phyloP scores from a whole-genome alignment of 2,797 vertebrate genomes.

The Galagoides demidoff region DNA sequence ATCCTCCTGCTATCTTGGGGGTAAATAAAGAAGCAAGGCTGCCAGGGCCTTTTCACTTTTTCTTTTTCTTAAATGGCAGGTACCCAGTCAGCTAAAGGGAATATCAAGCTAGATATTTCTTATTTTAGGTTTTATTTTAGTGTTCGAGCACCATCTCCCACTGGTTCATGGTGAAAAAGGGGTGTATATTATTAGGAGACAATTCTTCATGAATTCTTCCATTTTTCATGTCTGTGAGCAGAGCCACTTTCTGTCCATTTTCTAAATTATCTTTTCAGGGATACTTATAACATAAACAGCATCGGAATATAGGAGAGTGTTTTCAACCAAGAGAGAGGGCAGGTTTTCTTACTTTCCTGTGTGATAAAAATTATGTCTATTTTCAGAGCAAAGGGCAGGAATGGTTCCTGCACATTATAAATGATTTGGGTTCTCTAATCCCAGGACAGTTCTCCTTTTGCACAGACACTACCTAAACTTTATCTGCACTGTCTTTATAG shows the following conservation, averaged over 20 bases:
- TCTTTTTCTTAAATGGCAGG: not conserved
- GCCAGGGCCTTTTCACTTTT: not conserved
- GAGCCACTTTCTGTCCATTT: not conserved
- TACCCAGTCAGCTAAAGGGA: not conserved
- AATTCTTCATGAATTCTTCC: not conserved
- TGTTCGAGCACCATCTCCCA: too few relatives aligned
- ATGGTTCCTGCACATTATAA: not conserved
- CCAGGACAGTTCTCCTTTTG: not conserved
- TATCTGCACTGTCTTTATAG: not conserved
- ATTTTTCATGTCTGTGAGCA: not conserved
- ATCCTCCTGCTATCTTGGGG: not conserved
- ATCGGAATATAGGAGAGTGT: not conserved
- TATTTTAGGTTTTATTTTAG: not conserved
- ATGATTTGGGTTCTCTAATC: not conserved
- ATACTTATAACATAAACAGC: conserved; percentile 14
- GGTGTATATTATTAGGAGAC: not conserved
- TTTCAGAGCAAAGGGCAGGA: not conserved
- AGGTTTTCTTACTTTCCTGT: not conserved
- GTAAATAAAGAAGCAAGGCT: not conserved
- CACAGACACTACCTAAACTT: not conserved
- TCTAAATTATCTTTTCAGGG: not conserved
- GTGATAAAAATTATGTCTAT: not conserved
- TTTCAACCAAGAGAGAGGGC: not conserved
- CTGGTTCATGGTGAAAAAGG: not conserved
- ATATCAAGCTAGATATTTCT: not conserved